These are phyloP conservation scores for Eubasilissa regina DNA, from an alignment of 1,140 invertebrate species.

Conservation along the genomic window DNA sequence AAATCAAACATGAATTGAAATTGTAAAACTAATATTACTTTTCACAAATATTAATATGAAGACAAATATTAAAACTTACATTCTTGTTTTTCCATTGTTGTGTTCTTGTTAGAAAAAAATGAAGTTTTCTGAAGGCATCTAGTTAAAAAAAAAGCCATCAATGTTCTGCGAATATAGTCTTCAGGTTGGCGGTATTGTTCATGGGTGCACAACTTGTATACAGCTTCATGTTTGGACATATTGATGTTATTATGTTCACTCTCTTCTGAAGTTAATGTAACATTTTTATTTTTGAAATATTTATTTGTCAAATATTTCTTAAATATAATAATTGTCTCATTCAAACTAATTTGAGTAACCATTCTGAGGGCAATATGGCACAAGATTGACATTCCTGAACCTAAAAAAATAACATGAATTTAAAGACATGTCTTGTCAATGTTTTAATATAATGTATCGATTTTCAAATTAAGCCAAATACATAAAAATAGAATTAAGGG, in stretches of 20 bases:
- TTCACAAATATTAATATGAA: not conserved
- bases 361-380: slow-evolving; percentile 77
- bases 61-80: too few species aligned
- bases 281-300: slow-evolving; percentile 1
- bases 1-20: not conserved
- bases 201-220: slow-evolving; percentile 77
- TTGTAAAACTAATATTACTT: too few species aligned
- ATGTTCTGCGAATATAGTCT: slow-evolving; percentile 77
- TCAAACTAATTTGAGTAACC: slow-evolving; percentile 72
- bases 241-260: slow-evolving; percentile 54
- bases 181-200: slow-evolving; percentile 68
- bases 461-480: too few species aligned
- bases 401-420: slow-evolving; percentile 54
- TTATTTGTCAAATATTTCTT: slow-evolving; percentile 54
- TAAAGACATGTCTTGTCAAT: too few species aligned
- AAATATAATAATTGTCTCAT: slow-evolving; percentile 67
- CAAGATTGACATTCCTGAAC: slow-evolving; percentile 78
- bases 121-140: slow-evolving; percentile 73
- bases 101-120: slow-evolving; percentile 65
- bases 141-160: slow-evolving; percentile 80
- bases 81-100: not conserved
- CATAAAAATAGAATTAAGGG: too few species aligned
- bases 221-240: slow-evolving; percentile 57
- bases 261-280: not conserved
- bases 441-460: too few species aligned